Conservation (phyloP, 2,888 invertebrate genomes). For the Anaspis maculata region DNA sequence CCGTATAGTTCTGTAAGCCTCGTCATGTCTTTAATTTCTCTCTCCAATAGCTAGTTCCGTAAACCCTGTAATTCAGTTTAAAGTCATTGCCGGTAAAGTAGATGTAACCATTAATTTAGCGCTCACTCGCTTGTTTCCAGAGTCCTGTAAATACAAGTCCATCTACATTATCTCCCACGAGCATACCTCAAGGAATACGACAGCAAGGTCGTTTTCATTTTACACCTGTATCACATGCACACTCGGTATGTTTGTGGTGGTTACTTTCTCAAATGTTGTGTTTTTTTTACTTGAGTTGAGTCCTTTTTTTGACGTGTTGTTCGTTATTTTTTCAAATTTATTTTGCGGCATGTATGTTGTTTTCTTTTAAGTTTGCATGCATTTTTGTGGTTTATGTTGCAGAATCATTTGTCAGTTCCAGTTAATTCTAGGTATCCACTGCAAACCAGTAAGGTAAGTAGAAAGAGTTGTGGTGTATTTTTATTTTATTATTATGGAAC, state of each 20-base stretch:
- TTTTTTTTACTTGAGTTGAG: neutral
- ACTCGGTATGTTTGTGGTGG: constrained; percentile 29
- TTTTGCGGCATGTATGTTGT: constrained; percentile 13
- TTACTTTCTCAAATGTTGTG: too few species aligned
- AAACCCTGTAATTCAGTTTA: too few species aligned
- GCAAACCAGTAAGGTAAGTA: constrained; percentile 63
- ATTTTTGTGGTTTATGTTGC: constrained; percentile 57
- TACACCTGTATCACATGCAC: constrained; percentile 30
- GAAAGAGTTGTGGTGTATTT: constrained; percentile 23
- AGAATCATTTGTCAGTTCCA: constrained; percentile 84
- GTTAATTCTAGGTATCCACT: constrained; percentile 77
- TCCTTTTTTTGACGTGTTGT: constrained; percentile 13
- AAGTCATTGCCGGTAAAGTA: too few species aligned
- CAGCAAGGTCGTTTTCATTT: constrained; percentile 39
- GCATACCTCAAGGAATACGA: constrained; percentile 47
- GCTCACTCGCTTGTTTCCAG: constrained; percentile 45
- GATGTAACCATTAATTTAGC: too few species aligned
- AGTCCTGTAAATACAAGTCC: constrained; percentile 64
- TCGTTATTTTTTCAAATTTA: constrained; percentile 22
- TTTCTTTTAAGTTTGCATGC: constrained; percentile 50
- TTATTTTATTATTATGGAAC: too few species aligned
- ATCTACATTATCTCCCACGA: constrained; percentile 61
- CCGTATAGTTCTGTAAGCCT: constrained; percentile 56
- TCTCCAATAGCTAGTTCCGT: too few species aligned
- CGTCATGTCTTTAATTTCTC: too few species aligned